Percentiles rank a stretch among this genome's conserved stretches.
These are phyloP conservation scores for Lamellibrachia luymesi DNA, from an alignment of 1,140 invertebrate genomes.

Conservation along the genomic window DNA sequence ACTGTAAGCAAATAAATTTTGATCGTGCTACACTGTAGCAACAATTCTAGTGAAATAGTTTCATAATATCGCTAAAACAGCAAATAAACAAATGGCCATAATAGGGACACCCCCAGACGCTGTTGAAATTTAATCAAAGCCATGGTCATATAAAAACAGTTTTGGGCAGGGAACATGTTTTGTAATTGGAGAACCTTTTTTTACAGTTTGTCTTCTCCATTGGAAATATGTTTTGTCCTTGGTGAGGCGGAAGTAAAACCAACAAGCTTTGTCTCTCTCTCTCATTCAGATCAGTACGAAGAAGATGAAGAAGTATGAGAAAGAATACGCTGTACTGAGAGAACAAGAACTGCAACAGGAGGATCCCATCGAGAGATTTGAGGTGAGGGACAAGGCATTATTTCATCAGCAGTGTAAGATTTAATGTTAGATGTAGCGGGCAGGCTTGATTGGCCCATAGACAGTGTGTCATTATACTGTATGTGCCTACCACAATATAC, in stretches of 20 bases:
- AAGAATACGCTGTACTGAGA: conserved; percentile 84
- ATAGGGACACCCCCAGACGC: too few species aligned
- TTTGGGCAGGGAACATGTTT: too few species aligned
- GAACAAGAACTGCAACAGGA: conserved; percentile 61
- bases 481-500: background rate
- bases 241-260: background rate
- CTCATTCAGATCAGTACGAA: conserved; percentile 62
- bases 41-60: too few species aligned
- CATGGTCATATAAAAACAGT: too few species aligned
- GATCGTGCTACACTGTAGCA: too few species aligned
- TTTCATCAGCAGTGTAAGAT: background rate
- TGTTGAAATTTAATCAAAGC: too few species aligned
- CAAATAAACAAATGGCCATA: too few species aligned
- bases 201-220: too few species aligned
- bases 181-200: too few species aligned
- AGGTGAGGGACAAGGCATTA: conserved; percentile 44
- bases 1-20: too few species aligned
- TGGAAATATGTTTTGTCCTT: background rate
- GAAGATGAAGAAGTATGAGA: conserved; percentile 92
- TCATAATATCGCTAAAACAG: too few species aligned
- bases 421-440: background rate
- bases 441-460: background rate
- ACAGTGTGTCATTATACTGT: background rate
- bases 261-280: background rate
- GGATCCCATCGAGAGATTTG: conserved; percentile 63